Percentiles rank a stretch among this genome's conserved stretches.
Evolutionary conservation across 1,140 invertebrate genomes (phyloP).

Genomic region (Argopecten irradians): DNA sequence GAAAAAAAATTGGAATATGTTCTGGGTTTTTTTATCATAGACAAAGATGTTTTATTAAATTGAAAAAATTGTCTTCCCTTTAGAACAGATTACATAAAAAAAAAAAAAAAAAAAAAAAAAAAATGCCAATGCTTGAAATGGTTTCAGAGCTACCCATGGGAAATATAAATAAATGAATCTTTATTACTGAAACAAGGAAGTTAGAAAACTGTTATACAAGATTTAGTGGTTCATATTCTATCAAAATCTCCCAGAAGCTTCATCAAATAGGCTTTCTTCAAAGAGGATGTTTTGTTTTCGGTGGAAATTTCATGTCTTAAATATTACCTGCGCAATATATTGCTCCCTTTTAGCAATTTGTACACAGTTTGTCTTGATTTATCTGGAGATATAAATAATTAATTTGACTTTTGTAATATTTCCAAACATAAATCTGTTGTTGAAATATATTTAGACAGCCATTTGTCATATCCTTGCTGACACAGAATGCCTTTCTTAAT

Average conservation of each 20-base stretch:
- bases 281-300: too few species aligned
- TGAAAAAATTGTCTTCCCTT: background rate
- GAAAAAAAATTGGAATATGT: too few species aligned
- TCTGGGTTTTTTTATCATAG: too few species aligned
- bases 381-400: background rate
- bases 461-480: background rate
- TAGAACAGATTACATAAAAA: background rate
- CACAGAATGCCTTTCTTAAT: background rate
- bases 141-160: background rate
- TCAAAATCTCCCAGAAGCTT: background rate
- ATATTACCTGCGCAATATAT: background rate
- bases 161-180: background rate
- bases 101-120: too few species aligned
- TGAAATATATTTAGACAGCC: background rate
- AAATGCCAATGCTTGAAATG: background rate
- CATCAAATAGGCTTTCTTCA: background rate
- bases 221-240: background rate
- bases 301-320: background rate
- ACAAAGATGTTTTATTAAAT: too few species aligned
- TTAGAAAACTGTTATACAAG: background rate
- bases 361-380: background rate
- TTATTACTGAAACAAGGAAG: background rate
- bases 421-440: background rate
- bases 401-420: conserved; percentile 18
- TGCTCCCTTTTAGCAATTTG: background rate